Evolutionary conservation across 2,113 vertebrate genomes (phyloP).

Genomic region (Myxocyprinus asiaticus): DNA sequence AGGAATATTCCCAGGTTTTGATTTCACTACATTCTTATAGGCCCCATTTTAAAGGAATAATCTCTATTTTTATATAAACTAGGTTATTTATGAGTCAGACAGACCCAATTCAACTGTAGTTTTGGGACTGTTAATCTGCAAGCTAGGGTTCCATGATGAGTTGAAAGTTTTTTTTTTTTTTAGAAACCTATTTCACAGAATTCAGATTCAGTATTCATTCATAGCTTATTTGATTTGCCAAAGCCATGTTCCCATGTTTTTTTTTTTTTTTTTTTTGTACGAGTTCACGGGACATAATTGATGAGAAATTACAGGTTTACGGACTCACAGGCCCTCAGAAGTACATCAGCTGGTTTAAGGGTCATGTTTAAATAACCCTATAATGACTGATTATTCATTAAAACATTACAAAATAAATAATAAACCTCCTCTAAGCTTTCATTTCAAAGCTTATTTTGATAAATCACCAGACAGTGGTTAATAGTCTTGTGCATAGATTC

Average conservation of each 20-base stretch:
- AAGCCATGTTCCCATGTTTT: conserved; percentile 45
- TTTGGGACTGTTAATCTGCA: conserved; percentile 61
- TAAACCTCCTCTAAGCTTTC: background rate
- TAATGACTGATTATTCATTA: background rate
- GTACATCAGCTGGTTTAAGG: background rate
- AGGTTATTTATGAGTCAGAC: conserved; percentile 58
- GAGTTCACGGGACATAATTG: conserved; percentile 23
- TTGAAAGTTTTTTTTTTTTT: conserved; percentile 1
- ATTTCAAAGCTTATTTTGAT: background rate
- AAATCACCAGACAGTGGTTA: conserved; percentile 20
- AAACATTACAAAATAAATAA: background rate
- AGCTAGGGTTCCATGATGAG: conserved; percentile 6
- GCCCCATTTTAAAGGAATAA: conserved; percentile 73
- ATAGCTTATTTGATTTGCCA: conserved; percentile 40
- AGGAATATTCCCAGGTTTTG: conserved; percentile 60
- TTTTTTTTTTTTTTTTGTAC: conserved; percentile 21
- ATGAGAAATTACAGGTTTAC: conserved; percentile 33
- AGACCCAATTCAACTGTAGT: conserved; percentile 52
- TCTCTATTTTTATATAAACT: conserved; percentile 76
- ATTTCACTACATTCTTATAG: conserved; percentile 66
- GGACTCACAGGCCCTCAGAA: conserved; percentile 27
- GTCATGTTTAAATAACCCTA: background rate
- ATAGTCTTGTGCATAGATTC: conserved; percentile 17
- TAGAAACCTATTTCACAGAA: background rate
- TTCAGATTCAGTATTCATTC: conserved; percentile 25